Percentiles rank a stretch among this genome's conserved stretches.
Evolutionary conservation across 2,888 invertebrate species (phyloP).

Genomic region (Trachelus iudaicus): DNA sequence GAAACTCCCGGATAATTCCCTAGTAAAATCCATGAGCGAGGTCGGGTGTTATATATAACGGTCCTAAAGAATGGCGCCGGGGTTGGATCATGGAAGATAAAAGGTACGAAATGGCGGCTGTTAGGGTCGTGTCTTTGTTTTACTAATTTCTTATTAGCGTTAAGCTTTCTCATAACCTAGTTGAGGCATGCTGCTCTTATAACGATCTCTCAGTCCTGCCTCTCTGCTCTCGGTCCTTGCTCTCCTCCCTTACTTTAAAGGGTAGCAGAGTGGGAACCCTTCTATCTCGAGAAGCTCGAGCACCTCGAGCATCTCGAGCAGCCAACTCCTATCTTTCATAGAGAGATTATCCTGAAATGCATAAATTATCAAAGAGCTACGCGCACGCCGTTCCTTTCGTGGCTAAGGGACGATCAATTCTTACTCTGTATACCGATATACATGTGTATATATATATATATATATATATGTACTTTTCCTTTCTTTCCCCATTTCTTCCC

Average conservation of each 20-base stretch:
- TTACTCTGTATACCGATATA: not conserved
- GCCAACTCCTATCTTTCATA: conserved; percentile 40
- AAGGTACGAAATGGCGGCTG: conserved; percentile 24
- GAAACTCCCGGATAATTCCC: not conserved
- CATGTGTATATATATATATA: too few relatives aligned
- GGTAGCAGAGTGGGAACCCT: conserved; percentile 4
- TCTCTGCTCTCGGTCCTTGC: conserved; percentile 11
- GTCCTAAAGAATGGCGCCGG: conserved; percentile 5
- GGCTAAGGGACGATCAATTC: not conserved
- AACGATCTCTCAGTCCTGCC: conserved; percentile 15
- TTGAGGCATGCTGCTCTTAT: conserved; percentile 19
- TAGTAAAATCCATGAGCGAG: not conserved
- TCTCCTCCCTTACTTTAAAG: not conserved
- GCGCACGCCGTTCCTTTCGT: not conserved
- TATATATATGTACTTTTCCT: not conserved
- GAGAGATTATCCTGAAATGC: conserved; percentile 54
- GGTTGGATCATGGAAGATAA: conserved; percentile 20
- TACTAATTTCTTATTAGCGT: conserved; percentile 44
- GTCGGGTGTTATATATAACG: not conserved
- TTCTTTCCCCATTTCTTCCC: not conserved
- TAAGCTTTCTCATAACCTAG: conserved; percentile 24
- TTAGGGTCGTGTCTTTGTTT: conserved; percentile 36
- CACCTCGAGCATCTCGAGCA: conserved; percentile 31
- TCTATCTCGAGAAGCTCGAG: conserved; percentile 15
- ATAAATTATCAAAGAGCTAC: conserved; percentile 48